These are phyloP conservation scores for Apodemia zela DNA, from an alignment of 2,888 invertebrate species.

Conservation along the genomic window DNA sequence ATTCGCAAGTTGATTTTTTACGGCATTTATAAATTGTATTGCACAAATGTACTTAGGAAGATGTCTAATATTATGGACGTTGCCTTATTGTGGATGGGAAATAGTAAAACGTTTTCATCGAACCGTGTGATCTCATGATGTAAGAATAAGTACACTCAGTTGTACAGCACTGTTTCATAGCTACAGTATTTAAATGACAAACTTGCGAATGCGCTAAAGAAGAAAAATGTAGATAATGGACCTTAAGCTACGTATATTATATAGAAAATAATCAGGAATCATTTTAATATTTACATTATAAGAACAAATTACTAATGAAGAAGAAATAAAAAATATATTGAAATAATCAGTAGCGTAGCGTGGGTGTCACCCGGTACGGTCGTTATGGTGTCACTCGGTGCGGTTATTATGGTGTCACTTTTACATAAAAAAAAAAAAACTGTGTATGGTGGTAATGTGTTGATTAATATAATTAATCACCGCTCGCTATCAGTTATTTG, in stretches of 20 bases:
- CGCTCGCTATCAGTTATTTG: too few species aligned
- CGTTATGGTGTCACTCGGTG: too few species aligned
- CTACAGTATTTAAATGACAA: slow-evolving; percentile 8
- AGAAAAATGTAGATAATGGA: background rate
- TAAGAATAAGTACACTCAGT: slow-evolving; percentile 41
- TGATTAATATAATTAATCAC: too few species aligned
- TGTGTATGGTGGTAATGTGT: too few species aligned
- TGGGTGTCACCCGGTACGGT: too few species aligned
- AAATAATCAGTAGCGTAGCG: too few species aligned
- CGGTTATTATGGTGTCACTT: too few species aligned
- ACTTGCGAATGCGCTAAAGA: slow-evolving; percentile 1
- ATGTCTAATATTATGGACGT: slow-evolving; percentile 47
- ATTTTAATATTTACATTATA: too few species aligned
- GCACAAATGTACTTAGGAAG: slow-evolving; percentile 77
- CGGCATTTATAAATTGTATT: slow-evolving; percentile 66
- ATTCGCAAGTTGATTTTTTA: slow-evolving; percentile 56
- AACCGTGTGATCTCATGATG: slow-evolving; percentile 72
- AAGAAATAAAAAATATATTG: too few species aligned
- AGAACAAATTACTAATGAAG: too few species aligned
- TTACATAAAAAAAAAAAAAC: too few species aligned
- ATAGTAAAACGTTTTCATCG: slow-evolving; percentile 53
- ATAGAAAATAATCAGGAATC: background rate
- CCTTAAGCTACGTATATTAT: background rate
- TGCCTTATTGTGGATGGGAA: slow-evolving; percentile 46
- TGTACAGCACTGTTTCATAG: slow-evolving; percentile 19